These are phyloP conservation scores for Phyllotreta cruciferae DNA, from an alignment of 2,888 invertebrate species.

Conservation along the genomic window DNA sequence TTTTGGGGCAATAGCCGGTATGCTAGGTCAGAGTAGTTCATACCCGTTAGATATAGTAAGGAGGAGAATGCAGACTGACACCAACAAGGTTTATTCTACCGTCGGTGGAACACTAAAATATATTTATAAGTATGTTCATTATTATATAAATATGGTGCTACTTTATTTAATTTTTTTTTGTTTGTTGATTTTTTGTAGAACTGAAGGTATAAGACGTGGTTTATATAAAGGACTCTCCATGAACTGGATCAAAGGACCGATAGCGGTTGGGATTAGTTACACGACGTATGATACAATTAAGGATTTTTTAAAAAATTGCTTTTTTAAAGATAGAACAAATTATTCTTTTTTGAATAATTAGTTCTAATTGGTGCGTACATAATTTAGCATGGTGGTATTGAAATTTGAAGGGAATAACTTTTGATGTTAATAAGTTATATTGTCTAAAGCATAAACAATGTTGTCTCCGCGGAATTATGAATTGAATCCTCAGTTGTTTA, in stretches of 20 bases:
- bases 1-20: slow-evolving; percentile 91
- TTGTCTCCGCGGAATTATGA: too few relatives aligned
- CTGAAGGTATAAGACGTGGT: slow-evolving; percentile 87
- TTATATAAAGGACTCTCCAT: slow-evolving; percentile 99
- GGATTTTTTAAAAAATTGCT: slow-evolving; percentile 63
- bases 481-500: too few relatives aligned
- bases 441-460: too few relatives aligned
- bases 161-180: slow-evolving; percentile 1
- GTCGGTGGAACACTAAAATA: slow-evolving; percentile 71
- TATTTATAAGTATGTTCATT: slow-evolving; percentile 70
- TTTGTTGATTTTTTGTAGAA: slow-evolving; percentile 63
- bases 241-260: slow-evolving; percentile 97
- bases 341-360: too few relatives aligned
- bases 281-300: slow-evolving; percentile 88
- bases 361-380: too few relatives aligned
- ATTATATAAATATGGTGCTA: not conserved
- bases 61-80: slow-evolving; percentile 69
- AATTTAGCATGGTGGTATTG: too few relatives aligned
- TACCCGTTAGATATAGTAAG: slow-evolving; percentile 96
- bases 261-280: slow-evolving; percentile 94
- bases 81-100: slow-evolving; percentile 66
- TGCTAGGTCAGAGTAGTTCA: slow-evolving; percentile 92
- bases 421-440: too few relatives aligned
- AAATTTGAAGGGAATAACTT: too few relatives aligned
- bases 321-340: slow-evolving; percentile 45